Conservation (phyloP, 2,797 vertebrate genomes). For the Peromyscus aztecus region DNA sequence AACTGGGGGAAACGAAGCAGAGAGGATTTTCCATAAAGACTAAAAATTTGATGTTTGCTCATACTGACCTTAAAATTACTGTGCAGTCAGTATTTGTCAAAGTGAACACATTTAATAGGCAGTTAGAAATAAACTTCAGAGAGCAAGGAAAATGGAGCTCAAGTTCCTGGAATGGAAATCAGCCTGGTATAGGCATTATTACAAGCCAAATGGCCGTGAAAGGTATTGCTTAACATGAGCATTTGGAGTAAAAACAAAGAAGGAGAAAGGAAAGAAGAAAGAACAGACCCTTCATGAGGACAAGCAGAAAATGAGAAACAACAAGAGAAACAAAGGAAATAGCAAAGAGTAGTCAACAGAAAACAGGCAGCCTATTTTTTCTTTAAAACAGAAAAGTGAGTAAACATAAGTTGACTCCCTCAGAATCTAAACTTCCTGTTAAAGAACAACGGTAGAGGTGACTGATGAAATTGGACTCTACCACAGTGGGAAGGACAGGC, state of each 20-base stretch:
- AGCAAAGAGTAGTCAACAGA: not conserved
- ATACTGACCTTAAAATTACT: not conserved
- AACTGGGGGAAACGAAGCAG: not conserved
- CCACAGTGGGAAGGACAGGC: not conserved
- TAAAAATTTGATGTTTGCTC: not conserved
- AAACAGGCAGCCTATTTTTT: not conserved
- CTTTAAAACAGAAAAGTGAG: not conserved
- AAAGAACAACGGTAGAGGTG: not conserved
- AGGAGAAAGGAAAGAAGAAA: not conserved
- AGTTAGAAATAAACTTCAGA: constrained; percentile 35
- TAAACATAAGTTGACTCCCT: not conserved
- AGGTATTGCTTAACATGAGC: not conserved
- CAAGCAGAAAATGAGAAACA: not conserved
- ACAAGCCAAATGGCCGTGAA: not conserved
- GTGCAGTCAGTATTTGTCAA: not conserved
- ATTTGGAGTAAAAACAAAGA: not conserved
- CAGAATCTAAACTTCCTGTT: not conserved
- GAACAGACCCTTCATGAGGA: not conserved
- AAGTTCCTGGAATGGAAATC: not conserved
- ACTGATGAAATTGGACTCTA: not conserved
- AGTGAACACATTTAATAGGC: not conserved
- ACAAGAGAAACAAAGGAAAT: not conserved
- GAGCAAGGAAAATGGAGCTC: not conserved
- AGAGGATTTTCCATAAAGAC: constrained; percentile 13
- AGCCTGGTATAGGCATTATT: not conserved